Percentiles rank a stretch among this genome's conserved stretches.
phyloP scores from a whole-genome alignment of 1,140 invertebrate genomes.

The Hestina assimilis region DNA sequence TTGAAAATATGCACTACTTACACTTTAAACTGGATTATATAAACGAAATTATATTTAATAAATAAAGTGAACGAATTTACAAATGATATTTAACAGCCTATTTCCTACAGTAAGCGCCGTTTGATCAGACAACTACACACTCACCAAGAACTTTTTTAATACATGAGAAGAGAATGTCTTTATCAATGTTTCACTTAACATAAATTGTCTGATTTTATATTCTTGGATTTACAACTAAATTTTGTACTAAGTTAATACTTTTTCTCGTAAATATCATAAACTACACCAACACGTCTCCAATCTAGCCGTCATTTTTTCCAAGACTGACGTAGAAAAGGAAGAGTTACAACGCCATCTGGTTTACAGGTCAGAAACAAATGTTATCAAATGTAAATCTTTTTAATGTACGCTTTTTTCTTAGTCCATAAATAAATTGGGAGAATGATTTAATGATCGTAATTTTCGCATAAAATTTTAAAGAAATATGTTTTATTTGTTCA shows the following conservation, averaged over 20 bases:
- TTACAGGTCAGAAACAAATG: slow-evolving; percentile 54
- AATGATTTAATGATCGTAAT: slow-evolving; percentile 7
- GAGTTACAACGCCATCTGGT: slow-evolving; percentile 66
- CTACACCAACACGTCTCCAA: slow-evolving; percentile 79
- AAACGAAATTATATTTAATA: slow-evolving; percentile 12
- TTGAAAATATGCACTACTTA: not conserved
- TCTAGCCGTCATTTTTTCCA: slow-evolving; percentile 79
- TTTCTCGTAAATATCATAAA: slow-evolving; percentile 80
- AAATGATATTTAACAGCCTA: slow-evolving; percentile 47
- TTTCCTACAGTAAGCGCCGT: slow-evolving; percentile 65
- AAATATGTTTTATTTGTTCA: slow-evolving; percentile 13
- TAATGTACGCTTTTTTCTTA: slow-evolving; percentile 18
- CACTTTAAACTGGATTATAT: not conserved
- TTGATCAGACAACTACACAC: slow-evolving; percentile 62
- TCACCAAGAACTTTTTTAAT: slow-evolving; percentile 69
- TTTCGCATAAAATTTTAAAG: not conserved
- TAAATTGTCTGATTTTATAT: slow-evolving; percentile 47
- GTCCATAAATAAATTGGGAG: not conserved
- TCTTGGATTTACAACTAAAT: slow-evolving; percentile 44
- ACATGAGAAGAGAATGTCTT: slow-evolving; percentile 66
- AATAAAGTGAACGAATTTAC: slow-evolving; percentile 34
- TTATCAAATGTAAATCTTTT: slow-evolving; percentile 63
- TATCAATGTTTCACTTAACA: slow-evolving; percentile 59
- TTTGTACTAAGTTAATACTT: slow-evolving; percentile 69
- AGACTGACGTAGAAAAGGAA: slow-evolving; percentile 67